phyloP scores from a whole-genome alignment of 2,888 invertebrate species.

The Acronicta aceris region DNA sequence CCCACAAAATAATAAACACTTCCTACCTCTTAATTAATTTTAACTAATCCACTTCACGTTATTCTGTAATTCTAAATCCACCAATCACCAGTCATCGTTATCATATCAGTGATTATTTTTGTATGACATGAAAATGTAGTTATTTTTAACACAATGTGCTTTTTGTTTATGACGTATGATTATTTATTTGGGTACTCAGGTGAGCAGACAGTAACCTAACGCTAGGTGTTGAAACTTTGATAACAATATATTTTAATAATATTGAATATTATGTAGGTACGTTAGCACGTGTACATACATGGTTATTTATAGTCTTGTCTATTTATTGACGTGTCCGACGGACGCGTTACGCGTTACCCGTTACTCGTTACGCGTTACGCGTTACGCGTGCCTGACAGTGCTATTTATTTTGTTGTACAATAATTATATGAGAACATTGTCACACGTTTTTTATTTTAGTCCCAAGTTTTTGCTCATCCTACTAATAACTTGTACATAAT shows the following conservation, averaged over 20 bases:
- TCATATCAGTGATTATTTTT: too few relatives aligned
- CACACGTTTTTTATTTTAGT: conserved; percentile 35
- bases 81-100: too few relatives aligned
- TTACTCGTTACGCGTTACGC: too few relatives aligned
- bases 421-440: conserved; percentile 59
- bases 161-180: too few relatives aligned
- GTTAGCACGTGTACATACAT: conserved; percentile 30
- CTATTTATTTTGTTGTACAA: conserved; percentile 75
- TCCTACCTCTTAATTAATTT: background rate
- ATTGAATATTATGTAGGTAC: conserved; percentile 18
- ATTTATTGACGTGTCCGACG: conserved; percentile 66
- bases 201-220: background rate
- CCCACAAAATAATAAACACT: background rate
- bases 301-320: conserved; percentile 55
- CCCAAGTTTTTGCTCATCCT: background rate
- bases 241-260: conserved; percentile 39
- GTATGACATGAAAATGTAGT: too few relatives aligned
- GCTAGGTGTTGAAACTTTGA: conserved; percentile 46
- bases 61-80: too few relatives aligned
- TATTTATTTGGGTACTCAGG: too few relatives aligned
- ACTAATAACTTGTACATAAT: too few relatives aligned
- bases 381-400: conserved; percentile 64
- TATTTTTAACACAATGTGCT: too few relatives aligned
- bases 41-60: background rate
- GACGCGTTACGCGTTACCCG: conserved; percentile 11